phyloP scores from a whole-genome alignment of 2,888 invertebrate species.

The Trypoxylon attenuatum region DNA sequence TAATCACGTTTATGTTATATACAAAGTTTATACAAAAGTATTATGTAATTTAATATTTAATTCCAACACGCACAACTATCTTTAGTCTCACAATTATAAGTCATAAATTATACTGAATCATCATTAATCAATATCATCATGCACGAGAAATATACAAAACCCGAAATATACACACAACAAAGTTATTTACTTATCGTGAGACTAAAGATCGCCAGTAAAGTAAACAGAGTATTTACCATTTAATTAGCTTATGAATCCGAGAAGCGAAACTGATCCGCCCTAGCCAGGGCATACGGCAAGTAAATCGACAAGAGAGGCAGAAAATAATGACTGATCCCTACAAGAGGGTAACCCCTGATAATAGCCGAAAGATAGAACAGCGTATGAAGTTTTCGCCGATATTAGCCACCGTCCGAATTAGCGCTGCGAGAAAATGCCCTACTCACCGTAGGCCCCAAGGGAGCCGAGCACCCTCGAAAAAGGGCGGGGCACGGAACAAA shows the following conservation, averaged over 20 bases:
- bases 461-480: conserved; percentile 55
- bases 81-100: no score
- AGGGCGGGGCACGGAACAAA: conserved; percentile 69
- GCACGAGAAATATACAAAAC: no score
- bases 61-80: no score
- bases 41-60: no score
- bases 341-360: conserved; percentile 40
- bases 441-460: conserved; percentile 58
- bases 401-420: conserved; percentile 69
- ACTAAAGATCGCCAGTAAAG: no score
- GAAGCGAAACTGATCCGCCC: background rate
- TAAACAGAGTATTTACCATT: background rate
- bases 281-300: no score
- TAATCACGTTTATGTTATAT: no score
- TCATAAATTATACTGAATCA: no score
- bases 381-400: conserved; percentile 58
- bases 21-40: no score
- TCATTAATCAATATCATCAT: no score
- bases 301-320: conserved; percentile 12
- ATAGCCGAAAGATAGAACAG: conserved; percentile 55
- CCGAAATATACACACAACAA: no score
- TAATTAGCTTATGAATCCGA: background rate
- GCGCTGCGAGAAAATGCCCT: conserved; percentile 63
- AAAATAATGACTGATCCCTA: conserved; percentile 33
- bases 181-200: no score